These are phyloP conservation scores for Etia nguti DNA, from an alignment of 2,113 vertebrate species.

Conservation along the genomic window DNA sequence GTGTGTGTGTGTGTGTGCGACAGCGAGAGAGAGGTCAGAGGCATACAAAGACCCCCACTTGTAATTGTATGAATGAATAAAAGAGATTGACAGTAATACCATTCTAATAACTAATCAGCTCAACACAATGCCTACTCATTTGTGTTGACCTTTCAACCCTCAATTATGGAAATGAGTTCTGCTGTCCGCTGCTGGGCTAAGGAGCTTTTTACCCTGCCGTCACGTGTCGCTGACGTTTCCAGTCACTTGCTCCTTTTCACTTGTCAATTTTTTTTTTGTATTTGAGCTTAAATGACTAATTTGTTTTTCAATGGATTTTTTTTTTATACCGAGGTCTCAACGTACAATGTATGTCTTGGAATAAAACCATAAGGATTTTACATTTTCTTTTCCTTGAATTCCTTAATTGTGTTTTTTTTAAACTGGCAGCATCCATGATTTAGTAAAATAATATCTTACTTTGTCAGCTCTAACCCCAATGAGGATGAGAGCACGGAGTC, in stretches of 20 bases:
- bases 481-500: constrained; percentile 5
- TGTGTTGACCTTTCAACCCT: constrained; percentile 76
- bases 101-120: constrained; percentile 77
- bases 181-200: constrained; percentile 63
- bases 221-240: constrained; percentile 49
- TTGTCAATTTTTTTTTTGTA: neutral
- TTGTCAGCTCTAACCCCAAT: neutral
- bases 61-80: constrained; percentile 69
- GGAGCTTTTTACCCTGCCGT: constrained; percentile 60
- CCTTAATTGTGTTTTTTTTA: neutral
- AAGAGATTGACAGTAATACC: constrained; percentile 75
- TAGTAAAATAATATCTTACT: constrained; percentile 19
- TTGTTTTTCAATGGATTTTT: neutral
- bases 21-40: constrained; percentile 41
- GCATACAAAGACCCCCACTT: constrained; percentile 59
- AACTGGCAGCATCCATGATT: neutral
- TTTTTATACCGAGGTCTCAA: neutral
- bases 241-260: constrained; percentile 14
- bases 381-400: neutral
- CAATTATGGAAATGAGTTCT: constrained; percentile 76
- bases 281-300: neutral
- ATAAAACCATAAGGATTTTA: neutral
- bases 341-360: neutral
- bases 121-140: constrained; percentile 72
- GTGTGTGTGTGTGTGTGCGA: neutral